phyloP scores from a whole-genome alignment of 2,113 vertebrate species.

The Pogona vitticeps region DNA sequence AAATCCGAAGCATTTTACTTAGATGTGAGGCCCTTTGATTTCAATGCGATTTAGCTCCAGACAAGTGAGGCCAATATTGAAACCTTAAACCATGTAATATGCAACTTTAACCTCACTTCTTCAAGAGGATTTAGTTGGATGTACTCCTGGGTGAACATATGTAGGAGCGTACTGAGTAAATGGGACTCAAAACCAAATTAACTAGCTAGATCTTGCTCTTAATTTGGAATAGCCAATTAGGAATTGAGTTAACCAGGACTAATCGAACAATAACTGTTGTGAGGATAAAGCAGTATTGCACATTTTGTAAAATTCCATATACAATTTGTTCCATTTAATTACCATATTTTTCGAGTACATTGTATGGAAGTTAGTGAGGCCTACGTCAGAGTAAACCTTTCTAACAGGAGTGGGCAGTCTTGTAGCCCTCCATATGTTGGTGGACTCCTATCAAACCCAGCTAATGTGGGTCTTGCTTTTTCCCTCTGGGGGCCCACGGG shows the following conservation, averaged over 20 bases:
- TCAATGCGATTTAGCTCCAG: not conserved
- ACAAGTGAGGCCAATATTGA: not conserved
- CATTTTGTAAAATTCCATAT: conserved; percentile 25
- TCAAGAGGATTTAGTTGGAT: not conserved
- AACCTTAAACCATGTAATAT: not conserved
- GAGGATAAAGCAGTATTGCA: not conserved
- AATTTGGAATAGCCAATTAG: not conserved
- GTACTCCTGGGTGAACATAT: not conserved
- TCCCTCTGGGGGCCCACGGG: not conserved
- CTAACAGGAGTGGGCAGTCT: not conserved
- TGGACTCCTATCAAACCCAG: not conserved
- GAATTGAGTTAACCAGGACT: not conserved
- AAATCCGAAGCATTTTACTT: not conserved
- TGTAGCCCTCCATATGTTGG: not conserved
- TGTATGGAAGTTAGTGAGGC: not conserved
- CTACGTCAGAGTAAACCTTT: not conserved
- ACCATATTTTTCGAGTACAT: not conserved
- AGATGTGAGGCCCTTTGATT: not conserved
- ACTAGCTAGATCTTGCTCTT: not conserved
- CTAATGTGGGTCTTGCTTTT: too few species aligned
- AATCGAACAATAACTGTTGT: not conserved
- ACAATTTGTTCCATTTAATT: not conserved
- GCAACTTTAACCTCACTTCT: not conserved
- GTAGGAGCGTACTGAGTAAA: not conserved
- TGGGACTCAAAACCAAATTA: too few species aligned